Base-by-base conservation (phyloP, 2,888 invertebrate genomes). In the Chamaedrilus cognettii region DNA sequence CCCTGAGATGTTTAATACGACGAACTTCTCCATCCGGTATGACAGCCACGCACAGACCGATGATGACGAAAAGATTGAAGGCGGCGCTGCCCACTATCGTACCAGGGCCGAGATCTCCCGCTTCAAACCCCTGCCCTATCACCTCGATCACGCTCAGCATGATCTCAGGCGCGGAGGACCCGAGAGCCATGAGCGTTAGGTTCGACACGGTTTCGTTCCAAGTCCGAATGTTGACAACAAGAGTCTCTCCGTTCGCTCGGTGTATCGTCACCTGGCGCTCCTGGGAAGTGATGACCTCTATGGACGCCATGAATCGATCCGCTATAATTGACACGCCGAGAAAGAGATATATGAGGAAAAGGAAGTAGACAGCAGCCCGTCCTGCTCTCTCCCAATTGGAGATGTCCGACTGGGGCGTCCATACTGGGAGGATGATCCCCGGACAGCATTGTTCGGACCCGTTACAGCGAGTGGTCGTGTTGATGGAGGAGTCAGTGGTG, bases 151-250 rank as follows among this genome's bases (percentile, higher is more conserved):
- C 93, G 19, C 98, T 98, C 56, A 99, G 86, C 31, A 99, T 86
- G 81, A 99, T 99, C 86, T 99, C 99, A 0, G 99, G 99, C 1
- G 98, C 98, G 77, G 96, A 97, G 30, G 97, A 97, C 2, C 99
- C 98, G 65, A 99, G 86, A 19, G 99, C 99, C 99, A 99, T 99
- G 64, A 99, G 87, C 3, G 98, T 99, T 75, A 99, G 86, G 85
- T 99, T 99, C 72, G 97, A 97, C 55, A 99, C 98, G 1, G 99
- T 98, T 84, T 98, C 98, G 64, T 99, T 99, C 99, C 99, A 99
- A 68, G 99, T 92, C 68, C 97, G 88, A 23, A 99, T 97, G 61
- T 91, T 91, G 55, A 98, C 87, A 75, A 93, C 91, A 80, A 95
- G 93, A 19, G 89, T 89, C 70, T 94, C 93, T 70, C 94, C 93